Evolutionary conservation across 2,113 vertebrate species (phyloP).

Genomic region (Ophiodon elongatus): DNA sequence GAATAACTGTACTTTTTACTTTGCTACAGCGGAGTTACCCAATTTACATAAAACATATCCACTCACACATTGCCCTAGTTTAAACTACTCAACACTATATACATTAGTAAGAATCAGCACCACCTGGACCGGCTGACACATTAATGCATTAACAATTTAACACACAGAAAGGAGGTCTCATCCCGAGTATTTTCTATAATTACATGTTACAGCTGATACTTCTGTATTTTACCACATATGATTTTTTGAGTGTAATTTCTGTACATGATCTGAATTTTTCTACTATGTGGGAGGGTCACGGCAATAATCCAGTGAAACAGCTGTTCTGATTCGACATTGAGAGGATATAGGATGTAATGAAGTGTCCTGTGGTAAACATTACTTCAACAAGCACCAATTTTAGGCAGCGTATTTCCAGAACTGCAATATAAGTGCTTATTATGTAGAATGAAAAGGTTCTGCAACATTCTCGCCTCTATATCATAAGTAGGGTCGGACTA

Average conservation of each 20-base stretch:
- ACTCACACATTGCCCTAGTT: not conserved
- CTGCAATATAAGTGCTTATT: constrained; percentile 31
- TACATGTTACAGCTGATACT: not conserved
- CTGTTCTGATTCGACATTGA: constrained; percentile 9
- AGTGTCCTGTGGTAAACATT: constrained; percentile 31
- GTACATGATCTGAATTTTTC: not conserved
- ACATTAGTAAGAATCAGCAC: not conserved
- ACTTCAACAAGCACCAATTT: constrained; percentile 12
- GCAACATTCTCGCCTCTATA: constrained; percentile 28
- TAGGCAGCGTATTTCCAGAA: constrained; percentile 19
- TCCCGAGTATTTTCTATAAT: not conserved
- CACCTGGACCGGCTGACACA: not conserved
- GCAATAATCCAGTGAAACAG: constrained; percentile 6
- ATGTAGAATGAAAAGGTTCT: constrained; percentile 28
- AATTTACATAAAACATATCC: not conserved
- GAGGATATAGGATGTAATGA: constrained; percentile 19
- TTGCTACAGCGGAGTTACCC: not conserved
- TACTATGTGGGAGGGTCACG: not conserved
- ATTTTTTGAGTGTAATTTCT: not conserved
- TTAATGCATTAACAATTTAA: constrained; percentile 5
- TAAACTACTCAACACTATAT: not conserved
- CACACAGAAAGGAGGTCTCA: not conserved
- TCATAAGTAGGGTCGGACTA: constrained; percentile 29
- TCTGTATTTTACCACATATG: not conserved
- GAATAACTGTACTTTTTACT: not conserved